Evolutionary conservation across 2,888 invertebrate species (phyloP).

Genomic region (Diaphora mendica): DNA sequence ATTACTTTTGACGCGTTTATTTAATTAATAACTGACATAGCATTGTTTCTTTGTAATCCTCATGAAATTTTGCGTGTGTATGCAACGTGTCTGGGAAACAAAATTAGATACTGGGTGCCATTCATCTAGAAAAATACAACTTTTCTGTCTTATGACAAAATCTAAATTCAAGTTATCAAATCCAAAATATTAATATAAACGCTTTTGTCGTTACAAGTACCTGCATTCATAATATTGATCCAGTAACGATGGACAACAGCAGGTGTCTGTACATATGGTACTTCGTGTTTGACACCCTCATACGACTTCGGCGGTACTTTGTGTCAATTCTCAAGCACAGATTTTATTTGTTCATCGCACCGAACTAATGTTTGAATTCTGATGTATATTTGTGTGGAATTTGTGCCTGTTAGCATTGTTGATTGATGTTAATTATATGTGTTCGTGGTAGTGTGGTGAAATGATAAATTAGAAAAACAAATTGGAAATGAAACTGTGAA

Average conservation of each 20-base stretch:
- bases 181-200: background rate
- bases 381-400: constrained; percentile 24
- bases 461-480: background rate
- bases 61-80: too few species aligned
- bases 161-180: too few species aligned
- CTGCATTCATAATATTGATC: constrained; percentile 40
- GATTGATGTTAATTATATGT: constrained; percentile 29
- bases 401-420: constrained; percentile 32
- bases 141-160: too few species aligned
- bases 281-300: constrained; percentile 34
- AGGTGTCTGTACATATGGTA: constrained; percentile 34
- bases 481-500: background rate
- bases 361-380: constrained; percentile 32
- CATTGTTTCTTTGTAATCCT: too few species aligned
- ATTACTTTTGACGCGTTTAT: too few species aligned
- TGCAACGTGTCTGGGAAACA: too few species aligned
- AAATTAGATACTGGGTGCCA: too few species aligned
- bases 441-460: constrained; percentile 15
- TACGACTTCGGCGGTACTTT: constrained; percentile 32
- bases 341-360: constrained; percentile 39
- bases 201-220: constrained; percentile 32
- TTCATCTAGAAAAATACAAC: too few species aligned
- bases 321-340: constrained; percentile 33
- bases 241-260: constrained; percentile 15
- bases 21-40: too few species aligned